Base-by-base conservation (phyloP, 2,113 vertebrate genomes). In the Carollia perspicillata region DNA sequence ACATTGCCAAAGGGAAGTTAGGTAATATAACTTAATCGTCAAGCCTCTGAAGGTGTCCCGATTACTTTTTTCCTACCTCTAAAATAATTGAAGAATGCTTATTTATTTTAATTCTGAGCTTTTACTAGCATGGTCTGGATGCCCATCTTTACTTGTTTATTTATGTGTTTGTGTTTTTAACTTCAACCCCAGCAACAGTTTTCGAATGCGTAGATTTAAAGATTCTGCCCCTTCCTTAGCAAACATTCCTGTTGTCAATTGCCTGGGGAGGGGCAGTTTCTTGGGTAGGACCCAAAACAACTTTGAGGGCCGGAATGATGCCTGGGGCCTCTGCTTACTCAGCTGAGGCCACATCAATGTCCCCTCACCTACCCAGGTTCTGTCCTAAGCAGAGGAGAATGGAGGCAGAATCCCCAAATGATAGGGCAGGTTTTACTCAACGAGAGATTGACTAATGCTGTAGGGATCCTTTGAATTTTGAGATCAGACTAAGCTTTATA, bases 331-430 rank as follows among this genome's bases (percentile, higher is more conserved):
- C 58, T 84, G 84, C 37, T 8, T 1, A 33, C 8, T 55, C 35
- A 17, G 11, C 20, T 42, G 20, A 86, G 16, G 5, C 49, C 13
- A 1, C 2, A 7, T 6, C 17, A 10, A 28, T 16, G 11, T 40
- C 5, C 35, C 8, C 6, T 35, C 37, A 12, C 18, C 11, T 5
- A 30, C 8, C 14, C 16, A 12, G 35, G 6, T 4, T 77, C 18
- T 14, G 3, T 55, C 20, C 58, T 37, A 33, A 1, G 3, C 37
- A 65, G 20, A 71, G 44, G 13, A 66, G 13, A 7, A 6, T 3
- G 1, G 0, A 2, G 5, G 30, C 3, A 1, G 5, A 3, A 0
- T 26, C 11, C 53, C 23, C 30, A 30, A 53, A 16, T 53, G 20
- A 68, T 13, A 12, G 23, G 63, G 10, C 16, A 35, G 0, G 9